Base-by-base conservation (phyloP, 2,113 vertebrate species). In the Sylvia atricapilla region DNA sequence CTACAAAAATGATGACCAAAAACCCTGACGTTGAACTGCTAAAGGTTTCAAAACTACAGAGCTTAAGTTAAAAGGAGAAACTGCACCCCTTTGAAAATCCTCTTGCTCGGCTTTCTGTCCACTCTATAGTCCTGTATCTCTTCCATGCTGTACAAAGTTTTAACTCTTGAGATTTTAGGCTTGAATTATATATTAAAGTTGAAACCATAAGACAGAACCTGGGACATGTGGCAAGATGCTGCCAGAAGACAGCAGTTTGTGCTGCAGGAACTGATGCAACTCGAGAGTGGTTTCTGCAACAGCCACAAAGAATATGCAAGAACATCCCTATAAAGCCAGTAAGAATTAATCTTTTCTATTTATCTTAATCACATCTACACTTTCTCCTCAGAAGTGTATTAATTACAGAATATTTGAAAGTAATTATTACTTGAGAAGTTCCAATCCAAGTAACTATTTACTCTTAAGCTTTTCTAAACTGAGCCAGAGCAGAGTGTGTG, bases 201-300 rank as follows among this genome's bases (percentile, higher is more conserved):
- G 69, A 69, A 81, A 69, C 31, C 53, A 25, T 7, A 49, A 50
- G 7, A 56, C 17, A 93, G 63, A 90, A 67, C n/a, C 7, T 67
- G 77, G 69, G 37, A 41, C 73, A 41, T 2, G n/a, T 77, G 39
- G 81, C 60, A 89, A 88, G 63, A 81, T 50, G 30, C 23, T 79
- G 80, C 55, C 47, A 68, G 60, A 43, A 59, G 55, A 88, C 15
- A 91, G 53, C 4, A 4, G 44, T 52, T 50, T 64, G 58, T 52
- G 60, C 67, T 70, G 50, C 84, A 87, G 72, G 92, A 96, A 93
- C 85, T 87, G 92, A 72, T 68, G 72, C 94, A 95, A 66, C 39
- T 58, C 35, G 10, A 27, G 24, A 88, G n/a, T 44, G n/a, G 50
- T 83, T 91, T 75, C 73, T 85, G 58, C 43, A 90, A 93, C 58